Base-by-base conservation (phyloP, 2,797 vertebrate species). In the Enteromius trimaculatus region DNA sequence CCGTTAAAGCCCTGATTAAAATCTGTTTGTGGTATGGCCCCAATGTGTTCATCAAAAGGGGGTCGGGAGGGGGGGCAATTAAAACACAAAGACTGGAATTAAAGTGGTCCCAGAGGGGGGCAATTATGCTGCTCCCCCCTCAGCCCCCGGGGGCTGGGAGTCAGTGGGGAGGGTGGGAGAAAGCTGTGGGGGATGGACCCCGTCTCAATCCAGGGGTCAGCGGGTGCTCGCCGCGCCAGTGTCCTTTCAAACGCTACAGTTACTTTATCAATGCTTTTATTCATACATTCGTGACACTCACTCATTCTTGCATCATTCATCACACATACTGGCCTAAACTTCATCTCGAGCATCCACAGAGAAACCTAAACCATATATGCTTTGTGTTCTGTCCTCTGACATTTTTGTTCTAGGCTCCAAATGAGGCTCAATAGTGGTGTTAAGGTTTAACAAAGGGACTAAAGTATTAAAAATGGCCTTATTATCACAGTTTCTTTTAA, bases 21-120 rank as follows among this genome's bases (percentile, higher is more conserved):
- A 89, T 90, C 92, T 87, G 91, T 90, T 89, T 87, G 90, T 65
- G 86, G 92, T 93, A 92, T 92, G 92, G 90, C 89, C 87, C 84
- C 91, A 91, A 92, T 92, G 94, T 93, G 92, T 92, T 93, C 87
- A 87, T 92, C 91, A 92, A 92, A 94, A 91, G 88, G 86, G 75
- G 89, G 88, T 66, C 62, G 77, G 89, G 88, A 75, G 90, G 91
- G 89, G 88, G 90, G 80, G 89, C 92, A 94, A 95, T 95, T 94
- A 95, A 94, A 93, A 93, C 88, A 94, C 93, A 95, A 95, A 94
- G 88, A 87, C 89, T 74, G 88, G 93, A 89, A 94, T 95, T 94
- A 94, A 94, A 94, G 90, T 91, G 81, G 85, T 91, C 91, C 93
- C 70, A 84, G 92, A 92, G 92, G 93, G 92, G 92, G 92, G 92